Percentiles rank a stretch among this genome's conserved stretches.
phyloP scores from a whole-genome alignment of 37 sponge, comb jelly and placozoan genomes.

The Cladorhizidae sp. region DNA sequence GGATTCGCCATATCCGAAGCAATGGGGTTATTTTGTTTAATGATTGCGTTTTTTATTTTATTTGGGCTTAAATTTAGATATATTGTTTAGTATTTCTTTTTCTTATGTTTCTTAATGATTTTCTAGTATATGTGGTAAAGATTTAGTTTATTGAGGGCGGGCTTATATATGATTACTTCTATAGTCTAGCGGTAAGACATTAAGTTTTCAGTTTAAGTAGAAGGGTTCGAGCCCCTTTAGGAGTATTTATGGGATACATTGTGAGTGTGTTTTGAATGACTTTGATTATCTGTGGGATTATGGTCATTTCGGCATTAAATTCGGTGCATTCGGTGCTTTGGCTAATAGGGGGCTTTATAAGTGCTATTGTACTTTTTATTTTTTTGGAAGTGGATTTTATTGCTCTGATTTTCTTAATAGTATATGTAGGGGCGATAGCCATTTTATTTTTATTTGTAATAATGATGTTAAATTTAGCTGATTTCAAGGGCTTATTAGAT shows the following conservation, averaged over 20 bases:
- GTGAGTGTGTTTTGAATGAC: slow-evolving; percentile 64
- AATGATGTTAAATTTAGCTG: slow-evolving; percentile 85
- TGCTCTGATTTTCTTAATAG: slow-evolving; percentile 74
- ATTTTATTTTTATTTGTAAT: slow-evolving; percentile 86
- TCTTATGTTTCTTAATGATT: no score
- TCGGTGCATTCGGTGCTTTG: slow-evolving; percentile 82
- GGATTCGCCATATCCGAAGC: no score
- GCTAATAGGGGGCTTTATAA: slow-evolving; percentile 66
- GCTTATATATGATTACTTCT: no score
- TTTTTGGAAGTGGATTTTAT: slow-evolving; percentile 73
- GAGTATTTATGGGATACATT: slow-evolving; percentile 56
- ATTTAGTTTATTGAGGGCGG: no score
- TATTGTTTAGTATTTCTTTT: no score
- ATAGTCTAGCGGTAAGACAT: slow-evolving; percentile 82
- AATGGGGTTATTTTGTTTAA: no score
- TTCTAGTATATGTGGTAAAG: no score
- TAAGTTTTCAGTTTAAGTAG: slow-evolving; percentile 75
- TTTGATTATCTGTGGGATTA: slow-evolving; percentile 69
- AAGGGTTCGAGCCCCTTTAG: slow-evolving; percentile 77
- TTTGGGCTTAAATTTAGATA: no score
- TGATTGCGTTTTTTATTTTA: no score
- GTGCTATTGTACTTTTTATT: slow-evolving; percentile 76
- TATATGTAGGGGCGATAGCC: slow-evolving; percentile 83
- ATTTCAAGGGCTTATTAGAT: slow-evolving; percentile 52
- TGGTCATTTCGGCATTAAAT: slow-evolving; percentile 80